These are phyloP conservation scores for Diadumene lineata DNA, from an alignment of 92 coral and sea anemone genomes.

Conservation along the genomic window DNA sequence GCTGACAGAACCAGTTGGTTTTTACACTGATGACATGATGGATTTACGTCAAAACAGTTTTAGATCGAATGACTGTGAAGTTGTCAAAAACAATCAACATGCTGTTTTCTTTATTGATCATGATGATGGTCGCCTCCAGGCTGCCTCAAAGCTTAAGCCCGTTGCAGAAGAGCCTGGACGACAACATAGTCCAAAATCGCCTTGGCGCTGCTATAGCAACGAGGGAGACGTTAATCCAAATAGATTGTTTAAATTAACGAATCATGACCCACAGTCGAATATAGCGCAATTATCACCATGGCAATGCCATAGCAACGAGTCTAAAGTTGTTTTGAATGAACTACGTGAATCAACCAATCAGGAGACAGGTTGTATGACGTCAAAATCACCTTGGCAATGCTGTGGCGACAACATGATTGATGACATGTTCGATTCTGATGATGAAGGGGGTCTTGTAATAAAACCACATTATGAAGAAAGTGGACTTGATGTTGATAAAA, in stretches of 20 bases:
- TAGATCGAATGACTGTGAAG: neutral
- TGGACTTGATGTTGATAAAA: conserved; percentile 18
- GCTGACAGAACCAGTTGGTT: neutral
- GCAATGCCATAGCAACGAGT: conserved; percentile 13
- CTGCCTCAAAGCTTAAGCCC: conserved; percentile 6
- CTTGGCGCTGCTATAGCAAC: conserved; percentile 19
- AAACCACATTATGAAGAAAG: neutral
- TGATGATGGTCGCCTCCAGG: conserved; percentile 22
- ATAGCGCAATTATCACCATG: conserved; percentile 19
- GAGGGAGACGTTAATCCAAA: neutral
- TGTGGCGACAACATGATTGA: conserved; percentile 13
- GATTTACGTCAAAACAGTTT: neutral
- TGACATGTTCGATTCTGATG: conserved; percentile 22
- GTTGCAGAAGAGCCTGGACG: conserved; percentile 25
- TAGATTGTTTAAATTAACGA: neutral
- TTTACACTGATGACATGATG: neutral
- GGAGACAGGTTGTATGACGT: neutral
- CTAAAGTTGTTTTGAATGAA: neutral
- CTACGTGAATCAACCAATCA: neutral
- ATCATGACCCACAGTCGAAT: neutral
- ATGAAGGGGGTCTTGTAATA: conserved; percentile 11
- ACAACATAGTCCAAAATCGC: conserved; percentile 5
- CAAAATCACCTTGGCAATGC: conserved; percentile 30
- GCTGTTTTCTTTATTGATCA: conserved; percentile 19
- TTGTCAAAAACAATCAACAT: neutral